These are phyloP conservation scores for Nysson spinosus DNA, from an alignment of 2,888 invertebrate genomes.

Conservation along the genomic window DNA sequence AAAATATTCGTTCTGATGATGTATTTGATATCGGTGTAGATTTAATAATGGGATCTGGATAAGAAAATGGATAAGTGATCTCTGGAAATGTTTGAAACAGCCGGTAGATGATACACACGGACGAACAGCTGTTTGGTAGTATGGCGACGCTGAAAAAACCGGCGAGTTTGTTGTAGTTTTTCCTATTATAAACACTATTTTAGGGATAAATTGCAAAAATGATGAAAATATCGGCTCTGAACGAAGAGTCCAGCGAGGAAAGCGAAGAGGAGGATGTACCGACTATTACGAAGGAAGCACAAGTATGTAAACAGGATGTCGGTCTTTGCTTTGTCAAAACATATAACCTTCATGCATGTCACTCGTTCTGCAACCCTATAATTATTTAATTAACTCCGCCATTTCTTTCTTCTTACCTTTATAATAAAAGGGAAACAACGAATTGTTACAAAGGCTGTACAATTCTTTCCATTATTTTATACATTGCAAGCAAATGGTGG, in stretches of 20 bases:
- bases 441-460: too few relatives aligned
- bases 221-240: conserved; percentile 84
- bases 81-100: too few relatives aligned
- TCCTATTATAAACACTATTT: conserved; percentile 3
- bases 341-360: conserved; percentile 45
- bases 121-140: conserved; percentile 13
- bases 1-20: too few relatives aligned
- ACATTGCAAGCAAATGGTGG: too few relatives aligned
- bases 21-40: too few relatives aligned
- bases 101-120: not conserved
- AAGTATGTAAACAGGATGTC: conserved; percentile 73
- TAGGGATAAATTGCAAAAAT: conserved; percentile 66
- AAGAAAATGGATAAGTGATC: too few relatives aligned
- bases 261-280: conserved; percentile 80
- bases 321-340: conserved; percentile 6
- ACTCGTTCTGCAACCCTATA: not conserved
- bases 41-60: too few relatives aligned
- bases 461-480: too few relatives aligned
- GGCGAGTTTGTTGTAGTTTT: conserved; percentile 58
- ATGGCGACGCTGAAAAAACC: conserved; percentile 45
- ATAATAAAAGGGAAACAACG: too few relatives aligned
- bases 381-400: not conserved
- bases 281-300: conserved; percentile 81
- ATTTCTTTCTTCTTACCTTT: too few relatives aligned
- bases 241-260: conserved; percentile 82